These are phyloP conservation scores for Coreius guichenoti DNA, from an alignment of 2,797 vertebrate genomes.

Conservation along the genomic window DNA sequence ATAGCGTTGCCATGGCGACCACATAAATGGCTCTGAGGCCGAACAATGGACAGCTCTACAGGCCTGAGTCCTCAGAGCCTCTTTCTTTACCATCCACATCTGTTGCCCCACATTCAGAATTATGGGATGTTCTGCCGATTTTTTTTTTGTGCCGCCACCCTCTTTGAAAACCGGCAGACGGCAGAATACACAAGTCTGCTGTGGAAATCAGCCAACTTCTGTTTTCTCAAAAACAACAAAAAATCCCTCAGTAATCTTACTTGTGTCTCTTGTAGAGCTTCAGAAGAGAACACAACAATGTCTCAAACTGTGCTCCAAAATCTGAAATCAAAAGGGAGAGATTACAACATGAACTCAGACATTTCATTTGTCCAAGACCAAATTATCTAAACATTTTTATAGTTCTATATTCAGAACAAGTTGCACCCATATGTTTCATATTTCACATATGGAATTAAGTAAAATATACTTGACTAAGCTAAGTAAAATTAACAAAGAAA, in stretches of 20 bases:
- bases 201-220: slow-evolving; percentile 76
- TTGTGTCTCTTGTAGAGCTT: no score
- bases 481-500: no score
- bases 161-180: slow-evolving; percentile 73
- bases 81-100: slow-evolving; percentile 88
- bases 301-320: neutral
- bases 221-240: slow-evolving; percentile 60
- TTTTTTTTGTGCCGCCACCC: slow-evolving; percentile 70
- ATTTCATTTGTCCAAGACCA: no score
- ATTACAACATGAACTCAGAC: neutral
- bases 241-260: no score
- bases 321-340: neutral
- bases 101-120: slow-evolving; percentile 90
- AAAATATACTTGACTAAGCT: no score
- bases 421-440: no score
- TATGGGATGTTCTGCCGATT: slow-evolving; percentile 84
- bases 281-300: no score
- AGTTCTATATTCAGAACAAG: no score
- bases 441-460: no score
- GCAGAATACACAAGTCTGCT: slow-evolving; percentile 71
- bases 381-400: neutral
- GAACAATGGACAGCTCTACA: slow-evolving; percentile 77
- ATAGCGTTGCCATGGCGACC: slow-evolving; percentile 90
- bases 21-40: slow-evolving; percentile 86
- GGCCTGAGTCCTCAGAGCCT: slow-evolving; percentile 78